Base-by-base conservation (phyloP, 2,797 vertebrate species). In the Fundulus diaphanus region DNA sequence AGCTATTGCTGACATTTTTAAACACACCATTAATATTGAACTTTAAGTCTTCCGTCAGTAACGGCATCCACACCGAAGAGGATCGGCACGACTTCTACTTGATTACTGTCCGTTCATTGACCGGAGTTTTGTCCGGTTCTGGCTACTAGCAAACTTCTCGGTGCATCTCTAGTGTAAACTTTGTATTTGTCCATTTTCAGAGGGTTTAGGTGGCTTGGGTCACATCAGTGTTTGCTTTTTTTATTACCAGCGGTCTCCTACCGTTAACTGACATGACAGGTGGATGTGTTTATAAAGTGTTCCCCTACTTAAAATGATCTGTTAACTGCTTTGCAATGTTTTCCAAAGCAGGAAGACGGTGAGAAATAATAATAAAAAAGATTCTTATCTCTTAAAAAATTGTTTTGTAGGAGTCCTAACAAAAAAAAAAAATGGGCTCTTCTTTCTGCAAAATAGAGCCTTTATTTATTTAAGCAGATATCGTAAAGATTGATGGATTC, bases 401-500 rank as follows among this genome's bases (percentile, higher is more conserved):
- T 91, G 86, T 92, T 90, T 89, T 69, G 82, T 90, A 89, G 87
- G 44, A 86, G 37, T 91, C 88, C 88, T 86, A 88, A 91, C 88
- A 87, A 90, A 71, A 46, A 65, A 71, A 46, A 65, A 35, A 78
- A 92, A 90, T 91, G 83, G 91, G 93, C 93, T 93, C 84, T 90
- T 88, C 78, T 89, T 90, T 91, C 89, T 93, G 87, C 91, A 84
- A 90, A 71, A 79, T 76, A 79, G 87, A 89, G 82, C 54, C 80
- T 93, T 93, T 90, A 95, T 94, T 95, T 95, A 95, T 95, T 94
- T 92, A 90, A 90, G 74, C 79, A 87, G 74, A 89, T 87, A 85
- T 84, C 77, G 74, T 88, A 78, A 83, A 76, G 59, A 77, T 79
- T 86, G 81, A 86, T 82, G 87, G 81, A 89, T 85, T 83, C 1